Conservation (phyloP, 2,797 vertebrate genomes). For the Eupleurogrammus muticus region DNA sequence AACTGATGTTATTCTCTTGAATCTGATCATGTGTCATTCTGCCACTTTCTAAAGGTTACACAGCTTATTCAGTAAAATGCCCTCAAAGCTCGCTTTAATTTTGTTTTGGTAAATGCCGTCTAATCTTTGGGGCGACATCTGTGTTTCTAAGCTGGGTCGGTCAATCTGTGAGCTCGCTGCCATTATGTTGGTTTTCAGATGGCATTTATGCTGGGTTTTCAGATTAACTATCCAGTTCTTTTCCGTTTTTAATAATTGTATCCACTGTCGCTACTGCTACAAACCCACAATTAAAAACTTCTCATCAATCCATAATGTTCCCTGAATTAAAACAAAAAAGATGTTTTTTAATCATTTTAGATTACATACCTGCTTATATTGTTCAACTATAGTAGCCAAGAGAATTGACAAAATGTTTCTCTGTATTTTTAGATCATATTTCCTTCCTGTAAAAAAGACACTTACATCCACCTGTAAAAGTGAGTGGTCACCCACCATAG, state of each 20-base stretch:
- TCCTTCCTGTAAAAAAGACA: no score
- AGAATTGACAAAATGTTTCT: no score
- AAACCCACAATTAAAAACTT: background rate
- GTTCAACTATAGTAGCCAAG: no score
- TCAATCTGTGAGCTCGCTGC: background rate
- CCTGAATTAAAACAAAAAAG: no score
- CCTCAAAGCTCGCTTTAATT: background rate
- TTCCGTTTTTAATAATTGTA: no score
- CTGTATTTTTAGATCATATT: no score
- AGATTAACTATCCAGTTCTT: no score
- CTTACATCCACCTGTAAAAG: no score
- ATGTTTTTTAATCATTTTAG: no score
- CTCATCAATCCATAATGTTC: background rate
- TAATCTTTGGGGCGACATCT: background rate
- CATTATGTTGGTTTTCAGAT: background rate
- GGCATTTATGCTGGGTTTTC: background rate
- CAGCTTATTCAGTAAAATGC: background rate
- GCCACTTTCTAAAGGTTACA: background rate
- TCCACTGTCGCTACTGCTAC: background rate
- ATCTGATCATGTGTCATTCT: background rate
- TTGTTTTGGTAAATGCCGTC: background rate
- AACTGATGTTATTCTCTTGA: background rate
- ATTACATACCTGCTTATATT: no score
- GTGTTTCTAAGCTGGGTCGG: background rate
- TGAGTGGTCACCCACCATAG: no score